phyloP scores from a whole-genome alignment of 2,113 vertebrate species.

The Rhinoptilus africanus region DNA sequence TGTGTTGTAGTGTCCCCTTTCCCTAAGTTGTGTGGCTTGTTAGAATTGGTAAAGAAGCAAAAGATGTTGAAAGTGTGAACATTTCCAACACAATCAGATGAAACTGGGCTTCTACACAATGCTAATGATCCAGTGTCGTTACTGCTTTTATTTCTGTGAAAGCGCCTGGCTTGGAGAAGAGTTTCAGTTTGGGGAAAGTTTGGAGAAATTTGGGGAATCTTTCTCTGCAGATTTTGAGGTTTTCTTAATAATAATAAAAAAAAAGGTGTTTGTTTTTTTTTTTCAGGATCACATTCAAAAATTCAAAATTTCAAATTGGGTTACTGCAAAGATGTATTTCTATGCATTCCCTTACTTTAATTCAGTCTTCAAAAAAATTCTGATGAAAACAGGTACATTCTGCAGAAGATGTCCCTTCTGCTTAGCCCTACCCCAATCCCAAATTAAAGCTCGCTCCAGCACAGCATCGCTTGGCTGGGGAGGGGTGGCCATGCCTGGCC shows the following conservation, averaged over 20 bases:
- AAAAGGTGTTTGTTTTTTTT: accelerated
- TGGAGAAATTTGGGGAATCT: not conserved
- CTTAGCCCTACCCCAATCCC: not conserved
- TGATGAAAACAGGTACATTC: not conserved
- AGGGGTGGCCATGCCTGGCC: accelerated
- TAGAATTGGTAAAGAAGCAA: not conserved
- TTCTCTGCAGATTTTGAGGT: not conserved
- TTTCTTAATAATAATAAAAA: not conserved
- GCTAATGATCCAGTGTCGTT: not conserved
- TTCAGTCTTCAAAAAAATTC: not conserved
- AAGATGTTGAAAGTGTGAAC: not conserved
- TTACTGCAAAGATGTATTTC: not conserved
- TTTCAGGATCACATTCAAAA: not conserved
- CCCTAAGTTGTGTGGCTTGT: not conserved
- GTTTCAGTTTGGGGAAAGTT: not conserved
- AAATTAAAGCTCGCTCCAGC: not conserved
- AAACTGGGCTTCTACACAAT: not conserved
- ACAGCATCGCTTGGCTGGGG: not conserved
- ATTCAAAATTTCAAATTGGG: not conserved
- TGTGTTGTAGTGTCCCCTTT: not conserved
- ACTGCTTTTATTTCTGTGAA: not conserved
- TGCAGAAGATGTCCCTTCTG: not conserved
- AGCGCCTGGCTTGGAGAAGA: not conserved
- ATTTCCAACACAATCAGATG: not conserved
- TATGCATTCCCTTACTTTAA: not conserved